Evolutionary conservation across 1,140 invertebrate genomes (phyloP), one percentile per base, ranked within the genome.

Genomic region (Archivesica marissinica): DNA sequence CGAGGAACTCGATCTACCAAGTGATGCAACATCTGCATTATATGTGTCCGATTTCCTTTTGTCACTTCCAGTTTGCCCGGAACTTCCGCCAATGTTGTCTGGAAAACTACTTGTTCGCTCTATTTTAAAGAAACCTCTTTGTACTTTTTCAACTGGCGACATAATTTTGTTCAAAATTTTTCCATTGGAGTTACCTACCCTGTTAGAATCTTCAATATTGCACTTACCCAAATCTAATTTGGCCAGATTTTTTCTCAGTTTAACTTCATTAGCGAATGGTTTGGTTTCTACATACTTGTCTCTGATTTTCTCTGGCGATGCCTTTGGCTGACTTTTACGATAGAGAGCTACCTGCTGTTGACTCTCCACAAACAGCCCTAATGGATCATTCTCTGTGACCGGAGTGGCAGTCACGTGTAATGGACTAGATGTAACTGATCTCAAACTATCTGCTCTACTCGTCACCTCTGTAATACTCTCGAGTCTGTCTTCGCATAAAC

Each of bases 331-430:
- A 54, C 0, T 13, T 2, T 23, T 44, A 35, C 23, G 30, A 20
- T 38, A 28, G 28, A 15, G 44, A 30, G 47, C 15, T 23, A 13
- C 28, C 23, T 54, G 44, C 6, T 6, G 41, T 15, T 15, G 38
- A n/a, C 28, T n/a, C 30, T 78, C 80, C 28, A 81, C 95, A 52
- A 98, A 94, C 35, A 97, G 97, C 13, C 98, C 98, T 33, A 99
- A 93, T 0, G 98, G 98, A 95, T 98, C 98, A 92, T 98, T 98
- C 92, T 97, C 96, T 1, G 97, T 97, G 0, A 98, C 97, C 1
- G 97, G 96, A 28, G 97, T 97, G 56, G 97, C 72, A 23, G 85
- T 68, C 25, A 86, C 85, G 86, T 84, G 79, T 82, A 86, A 61
- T 83, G 86, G 64, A 86, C 85, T 82, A 86, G 85, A 84, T 44